Percentiles rank a stretch among this genome's conserved stretches.
Conservation (phyloP, 2,113 vertebrate species). For the Phrynosoma blainvillii region DNA sequence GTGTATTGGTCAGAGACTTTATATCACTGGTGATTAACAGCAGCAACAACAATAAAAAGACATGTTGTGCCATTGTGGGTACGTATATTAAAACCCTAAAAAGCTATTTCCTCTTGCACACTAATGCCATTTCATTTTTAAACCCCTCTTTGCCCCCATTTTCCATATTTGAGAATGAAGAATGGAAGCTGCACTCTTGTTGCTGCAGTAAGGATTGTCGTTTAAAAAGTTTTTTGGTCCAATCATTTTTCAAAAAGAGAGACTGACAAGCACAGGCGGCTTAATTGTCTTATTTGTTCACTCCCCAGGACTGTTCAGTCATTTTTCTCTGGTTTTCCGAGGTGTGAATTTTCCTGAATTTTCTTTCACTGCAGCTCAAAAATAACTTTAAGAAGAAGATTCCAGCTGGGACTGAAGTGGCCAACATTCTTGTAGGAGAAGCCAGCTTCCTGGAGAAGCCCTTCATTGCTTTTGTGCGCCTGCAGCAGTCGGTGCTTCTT, state of each 20-base stretch:
- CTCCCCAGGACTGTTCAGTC: not conserved
- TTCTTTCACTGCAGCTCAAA: conserved; percentile 61
- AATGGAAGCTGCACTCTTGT: not conserved
- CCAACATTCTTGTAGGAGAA: conserved; percentile 74
- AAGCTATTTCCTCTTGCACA: not conserved
- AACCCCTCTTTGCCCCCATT: not conserved
- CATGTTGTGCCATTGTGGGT: not conserved
- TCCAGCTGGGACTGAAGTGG: conserved; percentile 69
- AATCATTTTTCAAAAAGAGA: not conserved
- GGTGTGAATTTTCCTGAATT: not conserved
- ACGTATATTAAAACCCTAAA: not conserved
- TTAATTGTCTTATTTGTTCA: no score
- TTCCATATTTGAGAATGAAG: not conserved
- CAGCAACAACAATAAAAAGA: not conserved
- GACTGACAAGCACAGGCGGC: no score
- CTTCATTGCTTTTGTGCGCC: conserved; percentile 74
- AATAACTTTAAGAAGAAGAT: conserved; percentile 77
- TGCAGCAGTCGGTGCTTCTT: conserved; percentile 60
- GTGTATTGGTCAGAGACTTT: no score
- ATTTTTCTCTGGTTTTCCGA: not conserved
- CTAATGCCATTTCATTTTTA: not conserved
- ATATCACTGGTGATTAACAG: no score
- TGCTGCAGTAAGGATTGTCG: not conserved
- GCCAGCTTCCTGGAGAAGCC: conserved; percentile 77
- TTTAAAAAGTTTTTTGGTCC: no score